A percentile compares a stretch with the other conserved stretches of the same genome.
These are phyloP conservation scores for Ptychochromis oligacanthus DNA, from an alignment of 2,113 vertebrate species.

Conservation along the genomic window DNA sequence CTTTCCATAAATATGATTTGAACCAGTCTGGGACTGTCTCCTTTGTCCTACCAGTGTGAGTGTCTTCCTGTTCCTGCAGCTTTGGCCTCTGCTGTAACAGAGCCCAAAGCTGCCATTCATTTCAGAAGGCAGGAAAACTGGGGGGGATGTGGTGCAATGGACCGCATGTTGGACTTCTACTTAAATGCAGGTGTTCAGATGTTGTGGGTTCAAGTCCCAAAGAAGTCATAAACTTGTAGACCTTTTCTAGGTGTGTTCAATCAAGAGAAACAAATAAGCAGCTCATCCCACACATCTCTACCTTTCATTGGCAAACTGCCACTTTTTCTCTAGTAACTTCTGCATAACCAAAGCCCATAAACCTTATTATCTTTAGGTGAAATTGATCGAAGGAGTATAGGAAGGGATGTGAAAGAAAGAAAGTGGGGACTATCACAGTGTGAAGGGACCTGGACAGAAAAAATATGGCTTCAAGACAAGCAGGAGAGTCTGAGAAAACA, in stretches of 20 bases:
- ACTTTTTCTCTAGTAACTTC: not conserved
- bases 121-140: too few relatives aligned
- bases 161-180: not conserved
- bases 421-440: not conserved
- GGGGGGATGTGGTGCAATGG: not conserved
- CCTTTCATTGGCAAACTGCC: too few relatives aligned
- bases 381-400: not conserved
- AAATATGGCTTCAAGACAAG: not conserved
- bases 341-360: not conserved
- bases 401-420: not conserved
- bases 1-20: too few relatives aligned
- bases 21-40: too few relatives aligned
- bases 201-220: not conserved
- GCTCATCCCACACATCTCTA: not conserved
- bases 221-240: too few relatives aligned
- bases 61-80: too few relatives aligned
- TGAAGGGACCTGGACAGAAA: not conserved
- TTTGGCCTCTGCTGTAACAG: not conserved
- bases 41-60: too few relatives aligned
- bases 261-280: not conserved
- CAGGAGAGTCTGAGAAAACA: not conserved
- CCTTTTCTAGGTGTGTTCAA: too few relatives aligned
- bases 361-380: not conserved
- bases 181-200: accelerated
- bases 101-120: not conserved